These are phyloP conservation scores for Noctua janthina DNA, from an alignment of 2,888 invertebrate genomes.

Conservation along the genomic window DNA sequence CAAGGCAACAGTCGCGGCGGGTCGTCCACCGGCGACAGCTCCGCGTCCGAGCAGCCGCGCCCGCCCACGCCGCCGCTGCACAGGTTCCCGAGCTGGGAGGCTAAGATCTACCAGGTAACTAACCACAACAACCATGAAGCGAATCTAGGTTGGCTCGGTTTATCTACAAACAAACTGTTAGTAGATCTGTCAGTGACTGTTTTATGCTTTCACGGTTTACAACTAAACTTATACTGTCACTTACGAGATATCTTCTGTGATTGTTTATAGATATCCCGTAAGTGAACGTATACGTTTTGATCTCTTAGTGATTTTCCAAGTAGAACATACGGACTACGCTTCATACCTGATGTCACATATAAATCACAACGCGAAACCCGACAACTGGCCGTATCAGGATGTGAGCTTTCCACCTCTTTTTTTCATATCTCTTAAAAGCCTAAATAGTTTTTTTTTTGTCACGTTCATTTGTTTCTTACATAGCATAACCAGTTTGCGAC, in stretches of 20 bases:
- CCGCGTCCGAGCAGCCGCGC: constrained; percentile 83
- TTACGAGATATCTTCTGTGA: too few species aligned
- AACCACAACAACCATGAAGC: not conserved
- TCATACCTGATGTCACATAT: not conserved
- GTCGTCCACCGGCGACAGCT: constrained; percentile 88
- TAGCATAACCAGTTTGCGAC: not conserved
- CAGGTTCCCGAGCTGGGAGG: constrained; percentile 98
- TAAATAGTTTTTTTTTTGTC: not conserved
- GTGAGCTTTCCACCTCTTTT: not conserved
- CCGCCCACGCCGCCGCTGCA: constrained; percentile 98
- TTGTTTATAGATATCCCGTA: too few species aligned
- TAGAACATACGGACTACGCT: too few species aligned
- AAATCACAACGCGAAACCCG: not conserved
- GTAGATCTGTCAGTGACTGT: too few species aligned
- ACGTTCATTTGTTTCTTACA: not conserved
- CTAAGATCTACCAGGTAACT: constrained; percentile 97
- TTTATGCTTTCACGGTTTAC: too few species aligned
- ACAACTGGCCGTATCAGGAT: not conserved
- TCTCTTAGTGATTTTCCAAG: too few species aligned
- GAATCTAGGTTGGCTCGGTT: too few species aligned
- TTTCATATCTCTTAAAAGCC: not conserved
- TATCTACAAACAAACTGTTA: too few species aligned
- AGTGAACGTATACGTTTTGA: too few species aligned
- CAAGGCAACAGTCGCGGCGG: constrained; percentile 89
- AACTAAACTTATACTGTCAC: too few species aligned